A percentile compares a stretch with the other conserved stretches of the same genome.
phyloP scores from a whole-genome alignment of 2,888 invertebrate species.

The Lacanobia oleracea region DNA sequence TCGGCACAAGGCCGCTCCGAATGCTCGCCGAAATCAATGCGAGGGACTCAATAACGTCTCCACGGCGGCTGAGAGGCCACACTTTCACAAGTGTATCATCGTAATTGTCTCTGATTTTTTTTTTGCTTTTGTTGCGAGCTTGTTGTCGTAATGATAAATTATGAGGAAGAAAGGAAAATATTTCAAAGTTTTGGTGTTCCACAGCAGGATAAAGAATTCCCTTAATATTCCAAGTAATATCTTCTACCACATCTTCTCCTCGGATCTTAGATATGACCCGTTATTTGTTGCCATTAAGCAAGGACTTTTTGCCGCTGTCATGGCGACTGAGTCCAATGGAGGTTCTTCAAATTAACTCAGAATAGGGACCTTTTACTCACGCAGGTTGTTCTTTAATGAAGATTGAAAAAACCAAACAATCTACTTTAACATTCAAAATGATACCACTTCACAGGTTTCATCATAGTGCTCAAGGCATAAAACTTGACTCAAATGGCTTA shows the following conservation, averaged over 20 bases:
- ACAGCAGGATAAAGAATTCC: too few relatives aligned
- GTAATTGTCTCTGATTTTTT: slow-evolving; percentile 28
- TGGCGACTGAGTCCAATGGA: too few relatives aligned
- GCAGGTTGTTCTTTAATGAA: too few relatives aligned
- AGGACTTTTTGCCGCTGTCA: too few relatives aligned
- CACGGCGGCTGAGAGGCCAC: slow-evolving; percentile 45
- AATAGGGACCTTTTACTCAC: too few relatives aligned
- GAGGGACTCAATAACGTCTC: slow-evolving; percentile 60
- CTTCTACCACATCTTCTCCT: too few relatives aligned
- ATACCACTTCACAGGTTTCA: neutral
- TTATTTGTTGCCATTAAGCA: too few relatives aligned
- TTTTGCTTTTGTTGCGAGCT: slow-evolving; percentile 15
- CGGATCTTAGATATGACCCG: too few relatives aligned
- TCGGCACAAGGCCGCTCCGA: slow-evolving; percentile 74
- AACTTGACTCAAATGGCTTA: slow-evolving; percentile 42
- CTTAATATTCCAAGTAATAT: too few relatives aligned
- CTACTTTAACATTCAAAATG: neutral
- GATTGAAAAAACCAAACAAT: neutral
- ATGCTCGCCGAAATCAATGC: slow-evolving; percentile 71
- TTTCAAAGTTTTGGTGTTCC: too few relatives aligned
- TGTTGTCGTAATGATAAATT: neutral
- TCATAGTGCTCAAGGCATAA: slow-evolving; percentile 7
- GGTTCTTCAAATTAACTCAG: too few relatives aligned
- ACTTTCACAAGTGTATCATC: slow-evolving; percentile 28
- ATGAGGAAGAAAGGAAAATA: neutral